Conservation (phyloP, 2,888 invertebrate species). For the Caenorhabditis angaria region DNA sequence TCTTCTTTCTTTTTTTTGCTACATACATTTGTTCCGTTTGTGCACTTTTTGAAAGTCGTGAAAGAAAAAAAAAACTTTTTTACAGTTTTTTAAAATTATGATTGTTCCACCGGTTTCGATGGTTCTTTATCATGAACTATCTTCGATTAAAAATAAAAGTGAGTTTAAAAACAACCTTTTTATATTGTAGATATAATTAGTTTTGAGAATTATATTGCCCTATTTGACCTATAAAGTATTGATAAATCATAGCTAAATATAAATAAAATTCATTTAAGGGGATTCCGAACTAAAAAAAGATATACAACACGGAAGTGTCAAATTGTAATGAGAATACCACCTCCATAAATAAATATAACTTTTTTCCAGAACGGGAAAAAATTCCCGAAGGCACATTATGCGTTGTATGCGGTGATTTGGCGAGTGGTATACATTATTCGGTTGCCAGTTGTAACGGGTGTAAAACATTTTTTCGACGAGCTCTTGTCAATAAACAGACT, state of each 20-base stretch:
- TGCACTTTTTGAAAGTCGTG: not conserved
- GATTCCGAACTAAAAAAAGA: too few relatives aligned
- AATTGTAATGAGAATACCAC: not conserved
- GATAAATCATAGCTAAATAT: too few relatives aligned
- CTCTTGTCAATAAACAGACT: constrained; percentile 63
- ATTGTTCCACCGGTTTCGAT: constrained; percentile 52
- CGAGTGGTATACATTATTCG: constrained; percentile 61
- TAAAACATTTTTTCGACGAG: constrained; percentile 63
- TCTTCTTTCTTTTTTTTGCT: constrained; percentile 5
- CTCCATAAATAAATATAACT: not conserved
- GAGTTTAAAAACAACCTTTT: constrained; percentile 24
- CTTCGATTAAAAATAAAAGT: constrained; percentile 49
- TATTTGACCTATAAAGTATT: too few relatives aligned
- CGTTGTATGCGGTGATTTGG: constrained; percentile 60
- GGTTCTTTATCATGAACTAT: constrained; percentile 53
- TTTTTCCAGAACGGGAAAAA: constrained; percentile 60
- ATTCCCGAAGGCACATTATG: constrained; percentile 64
- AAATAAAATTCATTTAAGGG: too few relatives aligned
- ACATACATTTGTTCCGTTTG: not conserved
- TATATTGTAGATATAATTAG: not conserved
- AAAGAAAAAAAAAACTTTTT: not conserved
- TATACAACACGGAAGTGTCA: too few relatives aligned
- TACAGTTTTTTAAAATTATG: constrained; percentile 24
- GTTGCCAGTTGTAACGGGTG: constrained; percentile 63
- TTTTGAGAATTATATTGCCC: not conserved